Percentiles rank a stretch among this genome's conserved stretches.
phyloP scores from a whole-genome alignment of 2,888 invertebrate genomes.

The Agonopterix alstromeriana region DNA sequence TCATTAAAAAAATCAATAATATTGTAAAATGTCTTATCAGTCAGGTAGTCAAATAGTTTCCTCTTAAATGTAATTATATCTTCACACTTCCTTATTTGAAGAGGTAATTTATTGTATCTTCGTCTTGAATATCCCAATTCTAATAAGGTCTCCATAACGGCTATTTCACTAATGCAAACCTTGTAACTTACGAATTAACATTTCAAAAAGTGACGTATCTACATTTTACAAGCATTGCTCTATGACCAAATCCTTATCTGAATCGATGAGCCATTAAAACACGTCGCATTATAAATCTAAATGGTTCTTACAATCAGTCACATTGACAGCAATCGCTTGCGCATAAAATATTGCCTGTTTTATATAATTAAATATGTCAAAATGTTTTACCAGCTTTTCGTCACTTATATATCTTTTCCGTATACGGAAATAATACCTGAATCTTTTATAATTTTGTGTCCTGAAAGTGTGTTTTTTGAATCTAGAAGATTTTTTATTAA shows the following conservation, averaged over 20 bases:
- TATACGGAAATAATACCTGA: background rate
- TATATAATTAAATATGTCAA: conserved; percentile 11
- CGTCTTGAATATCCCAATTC: too few species aligned
- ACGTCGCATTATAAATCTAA: conserved; percentile 40
- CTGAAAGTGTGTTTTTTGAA: too few species aligned
- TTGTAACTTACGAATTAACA: too few species aligned
- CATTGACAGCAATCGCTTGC: conserved; percentile 24
- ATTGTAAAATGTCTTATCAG: too few species aligned
- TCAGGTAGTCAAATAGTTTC: too few species aligned
- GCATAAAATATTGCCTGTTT: conserved; percentile 5
- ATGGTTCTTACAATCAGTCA: conserved; percentile 37
- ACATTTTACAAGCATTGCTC: conserved; percentile 5
- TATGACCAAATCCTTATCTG: conserved; percentile 26
- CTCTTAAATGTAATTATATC: too few species aligned
- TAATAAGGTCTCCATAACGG: too few species aligned
- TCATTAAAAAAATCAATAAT: too few species aligned
- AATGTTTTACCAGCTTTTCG: conserved; percentile 8
- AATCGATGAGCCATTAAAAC: conserved; percentile 39
- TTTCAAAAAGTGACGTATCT: background rate
- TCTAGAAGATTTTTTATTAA: too few species aligned
- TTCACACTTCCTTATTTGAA: too few species aligned
- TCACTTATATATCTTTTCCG: conserved; percentile 2
- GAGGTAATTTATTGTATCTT: too few species aligned
- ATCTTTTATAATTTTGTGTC: background rate
- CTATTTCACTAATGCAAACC: background rate